Evolutionary conservation across 2,797 vertebrate species (phyloP).

Genomic region (Acanthurus tractus): DNA sequence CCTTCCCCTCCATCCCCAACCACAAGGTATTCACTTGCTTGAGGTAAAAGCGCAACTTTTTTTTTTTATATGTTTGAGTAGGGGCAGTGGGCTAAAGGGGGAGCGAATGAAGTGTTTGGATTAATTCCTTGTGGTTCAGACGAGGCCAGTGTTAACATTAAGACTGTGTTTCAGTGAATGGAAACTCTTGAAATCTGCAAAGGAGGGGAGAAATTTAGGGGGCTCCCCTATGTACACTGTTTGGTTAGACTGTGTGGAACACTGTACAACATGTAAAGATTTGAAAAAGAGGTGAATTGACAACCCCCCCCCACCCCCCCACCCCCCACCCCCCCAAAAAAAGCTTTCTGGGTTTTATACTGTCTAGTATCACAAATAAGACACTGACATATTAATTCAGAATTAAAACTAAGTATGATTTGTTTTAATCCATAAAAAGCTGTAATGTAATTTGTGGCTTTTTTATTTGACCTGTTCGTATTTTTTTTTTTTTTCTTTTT

Average conservation of each 20-base stretch:
- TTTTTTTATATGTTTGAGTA: not conserved
- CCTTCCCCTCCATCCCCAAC: constrained; percentile 40
- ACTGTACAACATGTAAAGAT: constrained; percentile 14
- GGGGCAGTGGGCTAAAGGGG: not conserved
- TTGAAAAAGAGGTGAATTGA: constrained; percentile 29
- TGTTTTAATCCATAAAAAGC: not conserved
- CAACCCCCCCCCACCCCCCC: not conserved
- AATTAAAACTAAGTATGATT: not conserved
- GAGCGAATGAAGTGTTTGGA: constrained; percentile 25
- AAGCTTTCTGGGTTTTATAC: constrained; percentile 18
- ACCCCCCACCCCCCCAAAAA: constrained; percentile 7
- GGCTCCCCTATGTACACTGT: constrained; percentile 70
- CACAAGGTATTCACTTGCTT: constrained; percentile 3
- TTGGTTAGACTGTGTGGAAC: constrained; percentile 29
- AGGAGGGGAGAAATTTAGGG: constrained; percentile 79
- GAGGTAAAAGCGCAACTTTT: constrained; percentile 5
- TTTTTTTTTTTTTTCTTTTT: too few species aligned
- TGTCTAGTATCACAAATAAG: not conserved
- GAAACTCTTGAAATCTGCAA: constrained; percentile 71
- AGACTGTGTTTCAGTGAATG: constrained; percentile 71
- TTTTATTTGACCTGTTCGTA: not conserved
- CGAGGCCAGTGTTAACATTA: constrained; percentile 47
- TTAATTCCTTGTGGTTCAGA: constrained; percentile 46
- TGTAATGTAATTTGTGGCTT: not conserved
- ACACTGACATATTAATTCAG: not conserved